Conservation (phyloP, 1,140 invertebrate species). For the Thaumatotibia leucotreta region DNA sequence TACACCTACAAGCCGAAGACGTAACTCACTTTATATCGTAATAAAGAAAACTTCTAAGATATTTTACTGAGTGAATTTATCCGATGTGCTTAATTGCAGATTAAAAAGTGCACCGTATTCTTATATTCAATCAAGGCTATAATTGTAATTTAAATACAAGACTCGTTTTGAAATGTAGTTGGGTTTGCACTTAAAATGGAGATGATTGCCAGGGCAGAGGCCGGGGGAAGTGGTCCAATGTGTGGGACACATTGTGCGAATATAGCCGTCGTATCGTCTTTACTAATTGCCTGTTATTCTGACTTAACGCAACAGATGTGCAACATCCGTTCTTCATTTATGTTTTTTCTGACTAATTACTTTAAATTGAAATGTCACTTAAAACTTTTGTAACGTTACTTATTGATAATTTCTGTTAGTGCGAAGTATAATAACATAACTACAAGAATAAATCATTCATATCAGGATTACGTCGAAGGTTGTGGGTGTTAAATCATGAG, state of each 20-base stretch:
- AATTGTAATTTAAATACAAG: background rate
- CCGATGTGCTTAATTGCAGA: background rate
- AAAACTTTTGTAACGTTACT: background rate
- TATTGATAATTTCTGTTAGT: background rate
- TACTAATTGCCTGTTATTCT: constrained; percentile 68
- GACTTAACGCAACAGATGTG: constrained; percentile 67
- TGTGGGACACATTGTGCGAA: constrained; percentile 68
- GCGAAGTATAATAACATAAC: background rate
- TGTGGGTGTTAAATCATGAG: constrained; percentile 34
- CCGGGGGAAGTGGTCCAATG: constrained; percentile 43
- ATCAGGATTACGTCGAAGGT: constrained; percentile 6
- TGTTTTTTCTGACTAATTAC: constrained; percentile 32
- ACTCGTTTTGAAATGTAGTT: background rate
- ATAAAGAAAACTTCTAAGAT: background rate
- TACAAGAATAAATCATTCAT: constrained; percentile 20
- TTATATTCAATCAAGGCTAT: background rate
- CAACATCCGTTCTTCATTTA: constrained; percentile 57
- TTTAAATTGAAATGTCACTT: constrained; percentile 30
- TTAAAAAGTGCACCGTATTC: background rate
- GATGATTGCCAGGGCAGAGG: constrained; percentile 10
- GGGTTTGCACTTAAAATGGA: background rate
- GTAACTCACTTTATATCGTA: background rate
- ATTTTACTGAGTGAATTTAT: background rate
- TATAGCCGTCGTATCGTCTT: constrained; percentile 36
- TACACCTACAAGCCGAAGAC: constrained; percentile 1